Percentiles rank a stretch among this genome's conserved stretches.
phyloP scores from a whole-genome alignment of 1,140 invertebrate species.

The Leptinotarsa undecemlineata region DNA sequence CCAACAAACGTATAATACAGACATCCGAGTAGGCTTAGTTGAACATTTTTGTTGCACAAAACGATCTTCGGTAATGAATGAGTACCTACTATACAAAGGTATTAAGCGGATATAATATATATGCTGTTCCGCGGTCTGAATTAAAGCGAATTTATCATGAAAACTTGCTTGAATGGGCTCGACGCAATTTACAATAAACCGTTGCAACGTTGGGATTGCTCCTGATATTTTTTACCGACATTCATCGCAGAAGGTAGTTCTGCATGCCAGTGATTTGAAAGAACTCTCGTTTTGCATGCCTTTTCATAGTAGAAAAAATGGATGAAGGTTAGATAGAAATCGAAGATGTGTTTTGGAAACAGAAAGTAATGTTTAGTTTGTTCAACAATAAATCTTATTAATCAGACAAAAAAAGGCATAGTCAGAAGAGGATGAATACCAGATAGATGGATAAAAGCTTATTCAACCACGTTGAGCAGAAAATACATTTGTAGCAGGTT shows the following conservation, averaged over 20 bases:
- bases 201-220: not conserved
- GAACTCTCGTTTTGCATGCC: too few species aligned
- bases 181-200: not conserved
- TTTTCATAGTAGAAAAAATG: too few species aligned
- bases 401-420: too few species aligned
- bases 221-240: not conserved
- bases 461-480: too few species aligned
- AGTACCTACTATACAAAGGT: not conserved
- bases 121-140: not conserved
- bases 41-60: conserved; percentile 4
- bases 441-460: too few species aligned
- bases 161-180: not conserved
- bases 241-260: not conserved
- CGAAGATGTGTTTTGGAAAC: too few species aligned
- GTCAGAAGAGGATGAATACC: too few species aligned
- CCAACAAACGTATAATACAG: not conserved
- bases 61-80: not conserved
- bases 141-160: not conserved
- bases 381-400: too few species aligned
- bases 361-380: too few species aligned
- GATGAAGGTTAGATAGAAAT: too few species aligned
- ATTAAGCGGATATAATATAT: not conserved
- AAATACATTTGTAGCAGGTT: too few species aligned
- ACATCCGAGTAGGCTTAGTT: not conserved
- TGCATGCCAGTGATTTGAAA: too few species aligned